phyloP scores from a whole-genome alignment of 2,797 vertebrate species.

The Discoglossus pictus region DNA sequence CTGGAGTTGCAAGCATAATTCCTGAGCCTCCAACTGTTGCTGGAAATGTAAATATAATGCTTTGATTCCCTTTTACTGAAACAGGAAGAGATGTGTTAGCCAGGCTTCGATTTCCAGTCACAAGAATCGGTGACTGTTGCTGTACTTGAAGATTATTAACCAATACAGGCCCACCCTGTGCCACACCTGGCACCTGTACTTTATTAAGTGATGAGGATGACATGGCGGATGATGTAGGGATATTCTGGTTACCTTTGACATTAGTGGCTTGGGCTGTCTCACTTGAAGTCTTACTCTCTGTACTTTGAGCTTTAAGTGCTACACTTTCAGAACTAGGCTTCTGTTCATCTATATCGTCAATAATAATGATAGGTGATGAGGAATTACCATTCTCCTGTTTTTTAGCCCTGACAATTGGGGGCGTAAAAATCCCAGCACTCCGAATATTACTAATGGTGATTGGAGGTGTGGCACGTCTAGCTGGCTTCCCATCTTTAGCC shows the following conservation, averaged over 20 bases:
- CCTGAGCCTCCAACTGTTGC: conserved; percentile 30
- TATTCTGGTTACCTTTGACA: background rate
- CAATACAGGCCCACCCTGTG: conserved; percentile 5
- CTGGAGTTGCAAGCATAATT: conserved; percentile 29
- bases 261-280: background rate
- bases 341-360: conserved; percentile 31
- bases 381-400: background rate
- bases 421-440: conserved; percentile 12
- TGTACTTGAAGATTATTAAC: conserved; percentile 36
- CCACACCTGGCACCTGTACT: background rate
- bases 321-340: background rate
- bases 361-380: conserved; percentile 30
- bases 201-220: too few species aligned
- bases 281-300: background rate
- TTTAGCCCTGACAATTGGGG: background rate
- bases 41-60: conserved; percentile 40
- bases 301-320: background rate
- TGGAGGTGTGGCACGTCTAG: background rate
- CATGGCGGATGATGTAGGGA: background rate
- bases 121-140: conserved; percentile 16
- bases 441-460: conserved; percentile 38
- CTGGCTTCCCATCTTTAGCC: conserved; percentile 1
- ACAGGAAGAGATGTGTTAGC: conserved; percentile 19
- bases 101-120: conserved; percentile 17
- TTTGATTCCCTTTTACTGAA: conserved; percentile 33